Conservation (phyloP, 2,797 vertebrate species). For the Okamejei kenojei region DNA sequence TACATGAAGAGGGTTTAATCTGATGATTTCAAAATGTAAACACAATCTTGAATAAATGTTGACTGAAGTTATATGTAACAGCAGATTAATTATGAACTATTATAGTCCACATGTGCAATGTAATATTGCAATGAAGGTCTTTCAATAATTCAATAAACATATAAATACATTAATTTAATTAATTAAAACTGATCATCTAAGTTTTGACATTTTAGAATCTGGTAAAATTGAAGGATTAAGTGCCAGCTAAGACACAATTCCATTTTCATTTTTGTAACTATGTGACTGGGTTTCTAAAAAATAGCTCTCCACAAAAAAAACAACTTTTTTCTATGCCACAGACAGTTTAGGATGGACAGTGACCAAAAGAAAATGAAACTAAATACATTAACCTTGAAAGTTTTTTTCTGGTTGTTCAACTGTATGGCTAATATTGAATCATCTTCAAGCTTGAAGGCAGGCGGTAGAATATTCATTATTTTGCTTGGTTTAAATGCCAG, state of each 20-base stretch:
- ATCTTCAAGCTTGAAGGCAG: constrained; percentile 56
- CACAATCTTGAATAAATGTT: not conserved
- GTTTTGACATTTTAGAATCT: not conserved
- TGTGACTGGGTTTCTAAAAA: not conserved
- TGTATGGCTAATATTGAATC: constrained; percentile 44
- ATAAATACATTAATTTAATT: not conserved
- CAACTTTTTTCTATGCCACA: not conserved
- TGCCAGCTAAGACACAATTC: not conserved
- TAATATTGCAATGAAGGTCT: too few species aligned
- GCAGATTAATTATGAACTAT: not conserved
- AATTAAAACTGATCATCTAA: not conserved
- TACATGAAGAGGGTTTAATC: not conserved
- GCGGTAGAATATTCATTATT: constrained; percentile 61
- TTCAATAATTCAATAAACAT: too few species aligned
- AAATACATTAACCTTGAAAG: constrained; percentile 28
- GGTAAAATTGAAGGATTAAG: not conserved
- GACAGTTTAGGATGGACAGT: constrained; percentile 7
- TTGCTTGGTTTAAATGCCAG: constrained; percentile 60
- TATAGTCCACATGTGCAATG: not conserved
- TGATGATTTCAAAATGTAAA: not conserved
- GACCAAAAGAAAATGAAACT: not conserved
- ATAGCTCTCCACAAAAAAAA: not conserved
- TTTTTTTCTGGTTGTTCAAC: not conserved
- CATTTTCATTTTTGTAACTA: too few species aligned
- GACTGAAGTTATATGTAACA: not conserved